Evolutionary conservation across 1,140 invertebrate genomes (phyloP), one percentile per base, ranked within the genome.

Genomic region (Lanistes nyassanus): DNA sequence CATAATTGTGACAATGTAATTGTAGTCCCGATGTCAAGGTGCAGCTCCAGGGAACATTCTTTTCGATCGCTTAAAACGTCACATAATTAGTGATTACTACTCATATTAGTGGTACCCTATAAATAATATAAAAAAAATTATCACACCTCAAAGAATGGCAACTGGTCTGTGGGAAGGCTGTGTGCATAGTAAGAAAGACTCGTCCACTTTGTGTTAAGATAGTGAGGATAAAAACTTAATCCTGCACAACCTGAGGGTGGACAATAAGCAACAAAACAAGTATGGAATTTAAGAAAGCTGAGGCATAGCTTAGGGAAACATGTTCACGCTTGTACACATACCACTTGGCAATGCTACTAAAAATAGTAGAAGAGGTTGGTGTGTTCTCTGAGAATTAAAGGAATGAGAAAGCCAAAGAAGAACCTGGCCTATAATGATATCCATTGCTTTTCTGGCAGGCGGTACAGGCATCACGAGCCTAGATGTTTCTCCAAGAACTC

Each of bases 401-500:
- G 31, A 37, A 37, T 37, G 31, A 36, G 9, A 21, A 34, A 42
- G 36, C 42, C 23, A 68, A 19, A 5, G 34, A 23, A 68, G 36
- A n/a, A 34, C 29, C 26, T 42, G 66, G 42, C 36, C 7, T 42
- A 13, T 71, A 55, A 56, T 56, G 26, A 55, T 55, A 34, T 71
- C 26, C 53, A 71, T 71, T 21, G 11, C 26, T 34, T 29, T 29
- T 36, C 29, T 34, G 34, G 37, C 7, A 19, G n/a, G 26, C 31
- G 29, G 56, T 29, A 36, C 56, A 23, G 36, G 34, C 42, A 37
- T 71, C 67, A 79, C 19, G 75, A 79, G 9, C 73, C 67, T 51
- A 83, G 69, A 26, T 69, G 71, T 64, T 84, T 77, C 58, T 85
- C 74, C 75, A 91, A 81, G 82, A 91, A 91, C 16, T 82, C 80